Evolutionary conservation across 2,113 vertebrate genomes (phyloP).

Genomic region (Salvelinus namaycush): DNA sequence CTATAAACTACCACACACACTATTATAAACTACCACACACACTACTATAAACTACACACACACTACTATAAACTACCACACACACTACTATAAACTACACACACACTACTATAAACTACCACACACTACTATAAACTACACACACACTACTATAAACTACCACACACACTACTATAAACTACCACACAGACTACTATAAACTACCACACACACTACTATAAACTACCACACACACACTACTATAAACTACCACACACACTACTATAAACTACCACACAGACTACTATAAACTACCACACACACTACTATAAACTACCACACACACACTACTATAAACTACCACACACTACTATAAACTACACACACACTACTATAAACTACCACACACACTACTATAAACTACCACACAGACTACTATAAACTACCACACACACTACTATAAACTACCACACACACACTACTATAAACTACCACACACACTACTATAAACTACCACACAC

Average conservation of each 20-base stretch:
- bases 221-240: neutral
- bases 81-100: no score
- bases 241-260: no score
- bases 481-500: neutral
- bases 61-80: no score
- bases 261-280: neutral
- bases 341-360: neutral
- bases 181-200: no score
- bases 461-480: neutral
- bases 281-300: no score
- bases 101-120: neutral
- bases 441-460: neutral
- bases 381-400: no score
- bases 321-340: neutral
- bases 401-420: neutral
- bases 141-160: no score
- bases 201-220: neutral
- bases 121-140: neutral
- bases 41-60: neutral
- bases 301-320: neutral
- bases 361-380: no score
- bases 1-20: no score
- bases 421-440: no score
- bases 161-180: neutral
- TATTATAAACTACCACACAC: no score